Conservation (phyloP, 2,888 invertebrate species). For the Sphinx pinastri region DNA sequence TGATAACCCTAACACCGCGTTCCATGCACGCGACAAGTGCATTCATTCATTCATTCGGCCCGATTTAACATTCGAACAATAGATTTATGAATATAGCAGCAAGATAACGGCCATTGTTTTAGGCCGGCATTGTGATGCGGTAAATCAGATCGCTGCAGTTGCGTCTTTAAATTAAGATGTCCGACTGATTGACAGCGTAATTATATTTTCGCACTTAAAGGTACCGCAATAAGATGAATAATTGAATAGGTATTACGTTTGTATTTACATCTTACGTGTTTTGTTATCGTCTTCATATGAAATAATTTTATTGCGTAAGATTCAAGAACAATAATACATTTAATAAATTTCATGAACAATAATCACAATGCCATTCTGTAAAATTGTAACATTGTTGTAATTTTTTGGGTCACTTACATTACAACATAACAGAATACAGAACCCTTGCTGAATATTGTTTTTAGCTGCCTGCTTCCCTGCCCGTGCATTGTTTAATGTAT, state of each 20-base stretch:
- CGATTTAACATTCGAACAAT: conserved; percentile 51
- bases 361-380: too few relatives aligned
- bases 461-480: too few relatives aligned
- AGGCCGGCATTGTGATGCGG: conserved; percentile 35
- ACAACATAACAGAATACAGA: too few relatives aligned
- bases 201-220: neutral
- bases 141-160: conserved; percentile 34
- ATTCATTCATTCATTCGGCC: conserved; percentile 69
- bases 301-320: neutral
- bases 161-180: conserved; percentile 22
- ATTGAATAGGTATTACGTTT: conserved; percentile 1
- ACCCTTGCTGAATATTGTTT: too few relatives aligned
- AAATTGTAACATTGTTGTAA: too few relatives aligned
- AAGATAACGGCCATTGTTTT: conserved; percentile 47
- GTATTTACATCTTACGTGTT: neutral
- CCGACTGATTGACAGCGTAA: conserved; percentile 28
- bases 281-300: neutral
- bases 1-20: conserved; percentile 39
- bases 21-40: conserved; percentile 62
- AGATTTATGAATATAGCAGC: conserved; percentile 45
- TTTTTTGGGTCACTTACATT: too few relatives aligned
- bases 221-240: neutral
- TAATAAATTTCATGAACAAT: too few relatives aligned
- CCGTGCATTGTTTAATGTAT: too few relatives aligned
- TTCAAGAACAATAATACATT: neutral